A percentile compares a stretch with the other conserved stretches of the same genome.
Conservation (phyloP, 2,888 invertebrate genomes). For the Noctua comes region DNA sequence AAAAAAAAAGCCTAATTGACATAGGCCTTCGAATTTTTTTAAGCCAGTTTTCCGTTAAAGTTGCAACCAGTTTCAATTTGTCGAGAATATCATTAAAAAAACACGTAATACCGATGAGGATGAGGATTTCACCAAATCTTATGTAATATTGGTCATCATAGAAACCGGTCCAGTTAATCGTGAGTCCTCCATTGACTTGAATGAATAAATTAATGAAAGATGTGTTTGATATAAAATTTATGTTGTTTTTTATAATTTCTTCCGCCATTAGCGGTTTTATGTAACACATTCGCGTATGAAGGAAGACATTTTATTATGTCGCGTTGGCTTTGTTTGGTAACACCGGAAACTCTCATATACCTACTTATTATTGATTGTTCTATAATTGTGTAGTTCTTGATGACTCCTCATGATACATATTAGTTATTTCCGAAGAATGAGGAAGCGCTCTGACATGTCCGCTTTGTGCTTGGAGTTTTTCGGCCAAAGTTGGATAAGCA, state of each 20-base stretch:
- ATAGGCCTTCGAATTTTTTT: not conserved
- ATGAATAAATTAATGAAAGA: conserved; percentile 39
- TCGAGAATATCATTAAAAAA: not conserved
- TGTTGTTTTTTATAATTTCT: conserved; percentile 18
- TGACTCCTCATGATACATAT: not conserved
- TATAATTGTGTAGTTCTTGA: not conserved
- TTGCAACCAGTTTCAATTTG: not conserved
- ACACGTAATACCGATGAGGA: not conserved
- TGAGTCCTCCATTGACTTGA: conserved; percentile 37
- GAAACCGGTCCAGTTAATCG: conserved; percentile 7
- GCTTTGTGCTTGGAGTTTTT: no score
- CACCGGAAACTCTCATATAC: conserved; percentile 2
- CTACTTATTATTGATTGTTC: not conserved
- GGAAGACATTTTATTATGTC: not conserved
- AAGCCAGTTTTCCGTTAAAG: not conserved
- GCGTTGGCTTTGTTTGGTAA: conserved; percentile 8
- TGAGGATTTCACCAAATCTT: not conserved
- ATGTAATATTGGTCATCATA: conserved; percentile 7
- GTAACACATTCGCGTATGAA: conserved; percentile 27
- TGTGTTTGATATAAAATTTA: not conserved
- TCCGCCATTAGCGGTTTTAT: conserved; percentile 34
- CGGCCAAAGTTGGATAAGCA: no score
- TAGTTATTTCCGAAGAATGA: not conserved
- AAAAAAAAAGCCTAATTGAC: no score
- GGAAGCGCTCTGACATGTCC: no score